Evolutionary conservation across 2,113 vertebrate species (phyloP), one percentile per base, ranked within the genome.

Genomic region (Sceloporus tristichus): DNA sequence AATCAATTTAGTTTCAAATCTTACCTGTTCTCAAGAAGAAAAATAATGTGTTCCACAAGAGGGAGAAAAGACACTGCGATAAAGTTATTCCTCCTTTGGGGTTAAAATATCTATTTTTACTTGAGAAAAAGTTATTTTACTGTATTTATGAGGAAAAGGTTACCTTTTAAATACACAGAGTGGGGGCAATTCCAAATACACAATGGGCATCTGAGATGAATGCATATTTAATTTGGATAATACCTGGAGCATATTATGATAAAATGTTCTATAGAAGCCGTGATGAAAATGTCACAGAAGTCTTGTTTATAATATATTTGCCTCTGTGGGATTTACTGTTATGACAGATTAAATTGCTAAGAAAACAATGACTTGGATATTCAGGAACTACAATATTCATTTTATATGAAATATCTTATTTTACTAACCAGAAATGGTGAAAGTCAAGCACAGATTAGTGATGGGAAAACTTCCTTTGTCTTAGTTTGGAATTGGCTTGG

Each of bases 231-330:
- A 92, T 94, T 86, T 76, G 19, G 79, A n/a, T 62, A 87, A 70
- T 78, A 87, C 21, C 21, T 53, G 65, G 53, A 91, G 88, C 65
- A 90, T 29, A 88, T 85, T 78, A 85, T 81, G 85, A 89, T 90
- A 87, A 94, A 91, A 88, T 85, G 1, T 70, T 93, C 90, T 77
- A 38, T 83, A 74, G 56, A 85, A 85, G 73, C 42, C 75, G 48
- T 77, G 81, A 91, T 89, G 54, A 91, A 93, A 92, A 92, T 89
- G 91, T 89, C 79, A 88, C 79, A 79, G 87, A 70, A 87, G 91
- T 88, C 91, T 94, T 89, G 89, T 84, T 93, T 95, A n/a, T 88
- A 90, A 83, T 87, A 42, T 78, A 23, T 91, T 95, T 94, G 86
- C 92, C 91, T 85, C 80, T 88, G 25, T 29, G 88, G 74, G n/a